These are phyloP conservation scores for Enteromius radiatus DNA, from an alignment of 2,797 vertebrate genomes.

Conservation along the genomic window DNA sequence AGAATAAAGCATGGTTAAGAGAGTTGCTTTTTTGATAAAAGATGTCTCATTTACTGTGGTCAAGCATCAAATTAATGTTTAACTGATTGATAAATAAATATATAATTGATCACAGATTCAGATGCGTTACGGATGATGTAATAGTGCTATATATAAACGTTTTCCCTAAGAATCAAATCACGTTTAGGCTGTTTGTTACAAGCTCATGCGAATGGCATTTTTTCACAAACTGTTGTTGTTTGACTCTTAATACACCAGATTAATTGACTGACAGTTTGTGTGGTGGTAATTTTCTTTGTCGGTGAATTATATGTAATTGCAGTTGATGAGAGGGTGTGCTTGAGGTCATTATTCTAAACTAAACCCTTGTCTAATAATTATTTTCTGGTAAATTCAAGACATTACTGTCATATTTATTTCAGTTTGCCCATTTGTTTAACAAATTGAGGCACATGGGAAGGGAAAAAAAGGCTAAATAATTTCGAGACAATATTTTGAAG, in stretches of 20 bases:
- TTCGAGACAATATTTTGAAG: neutral
- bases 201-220: neutral
- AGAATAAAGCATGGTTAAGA: slow-evolving; percentile 82
- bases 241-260: slow-evolving; percentile 9
- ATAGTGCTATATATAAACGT: neutral
- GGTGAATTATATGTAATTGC: slow-evolving; percentile 32
- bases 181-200: neutral
- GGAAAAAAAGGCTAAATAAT: neutral
- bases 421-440: neutral
- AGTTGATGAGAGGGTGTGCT: slow-evolving; percentile 11
- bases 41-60: slow-evolving; percentile 60
- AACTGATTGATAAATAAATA: slow-evolving; percentile 42
- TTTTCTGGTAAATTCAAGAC: slow-evolving; percentile 1
- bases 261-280: slow-evolving; percentile 5
- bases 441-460: neutral
- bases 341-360: neutral
- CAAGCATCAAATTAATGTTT: slow-evolving; percentile 40
- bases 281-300: slow-evolving; percentile 19
- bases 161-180: slow-evolving; percentile 7
- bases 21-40: slow-evolving; percentile 66
- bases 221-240: slow-evolving; percentile 1
- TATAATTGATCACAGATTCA: slow-evolving; percentile 33
- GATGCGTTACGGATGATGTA: neutral
- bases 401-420: neutral
- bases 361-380: slow-evolving; percentile 1